These are phyloP conservation scores for Diplodus sargus DNA, from an alignment of 2,797 vertebrate species.

Conservation along the genomic window DNA sequence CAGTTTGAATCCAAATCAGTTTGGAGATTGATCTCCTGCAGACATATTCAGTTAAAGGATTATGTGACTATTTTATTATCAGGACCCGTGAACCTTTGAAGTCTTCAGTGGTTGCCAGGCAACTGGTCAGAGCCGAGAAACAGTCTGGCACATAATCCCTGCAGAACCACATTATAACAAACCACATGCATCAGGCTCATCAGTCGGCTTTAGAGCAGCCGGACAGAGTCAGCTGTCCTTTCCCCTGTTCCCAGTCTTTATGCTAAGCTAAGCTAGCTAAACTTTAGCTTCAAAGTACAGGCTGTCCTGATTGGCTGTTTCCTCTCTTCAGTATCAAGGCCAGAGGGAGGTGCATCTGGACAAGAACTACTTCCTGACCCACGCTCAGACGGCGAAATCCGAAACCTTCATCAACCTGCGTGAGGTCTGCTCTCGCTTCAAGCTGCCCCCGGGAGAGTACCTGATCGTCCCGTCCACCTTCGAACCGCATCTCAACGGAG, in stretches of 20 bases:
- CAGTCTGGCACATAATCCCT: no score
- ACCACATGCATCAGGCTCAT: no score
- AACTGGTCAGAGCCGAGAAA: no score
- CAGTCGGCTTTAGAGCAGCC: no score
- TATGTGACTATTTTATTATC: no score
- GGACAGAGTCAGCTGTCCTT: no score
- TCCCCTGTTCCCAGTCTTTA: no score
- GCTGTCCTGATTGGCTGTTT: conserved; percentile 23
- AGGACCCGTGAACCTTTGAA: no score
- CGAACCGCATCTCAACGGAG: conserved; percentile 86
- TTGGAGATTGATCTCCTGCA: background rate
- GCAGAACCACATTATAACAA: no score
- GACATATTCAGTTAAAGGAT: background rate
- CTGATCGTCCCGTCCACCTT: conserved; percentile 92
- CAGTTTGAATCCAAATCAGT: background rate
- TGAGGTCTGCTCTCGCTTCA: conserved; percentile 86
- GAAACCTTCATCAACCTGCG: conserved; percentile 89
- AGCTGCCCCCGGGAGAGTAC: conserved; percentile 88
- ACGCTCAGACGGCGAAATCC: conserved; percentile 80
- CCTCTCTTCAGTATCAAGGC: conserved; percentile 74
- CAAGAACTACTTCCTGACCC: conserved; percentile 86
- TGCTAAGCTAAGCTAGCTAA: no score
- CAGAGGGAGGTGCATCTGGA: conserved; percentile 81
- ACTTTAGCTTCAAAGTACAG: background rate
- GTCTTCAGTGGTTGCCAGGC: no score